Evolutionary conservation across 2,113 vertebrate species (phyloP).

Genomic region (Nycticebus coucang): DNA sequence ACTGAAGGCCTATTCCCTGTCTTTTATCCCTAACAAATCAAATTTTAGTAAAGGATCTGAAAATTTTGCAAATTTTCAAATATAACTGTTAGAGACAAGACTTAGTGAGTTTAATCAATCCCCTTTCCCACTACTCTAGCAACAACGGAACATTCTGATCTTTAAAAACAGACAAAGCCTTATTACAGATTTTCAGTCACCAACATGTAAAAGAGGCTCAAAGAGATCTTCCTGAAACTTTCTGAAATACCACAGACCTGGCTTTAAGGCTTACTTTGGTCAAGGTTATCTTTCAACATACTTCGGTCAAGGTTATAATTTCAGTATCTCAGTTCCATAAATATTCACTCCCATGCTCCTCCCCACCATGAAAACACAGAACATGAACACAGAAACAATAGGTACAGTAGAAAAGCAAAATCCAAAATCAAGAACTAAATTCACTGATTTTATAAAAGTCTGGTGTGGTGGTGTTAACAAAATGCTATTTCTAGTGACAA

Average conservation of each 20-base stretch:
- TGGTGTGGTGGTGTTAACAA: not conserved
- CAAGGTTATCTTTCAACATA: not conserved
- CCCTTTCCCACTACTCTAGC: not conserved
- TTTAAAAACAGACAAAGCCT: not conserved
- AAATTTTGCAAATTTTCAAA: not conserved
- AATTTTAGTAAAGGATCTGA: not conserved
- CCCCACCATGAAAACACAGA: not conserved
- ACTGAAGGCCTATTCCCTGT: not conserved
- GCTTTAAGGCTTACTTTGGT: not conserved
- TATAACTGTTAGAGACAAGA: not conserved
- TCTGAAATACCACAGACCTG: not conserved
- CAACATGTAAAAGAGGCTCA: not conserved
- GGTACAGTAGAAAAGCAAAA: not conserved
- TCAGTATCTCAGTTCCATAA: not conserved
- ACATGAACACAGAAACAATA: not conserved
- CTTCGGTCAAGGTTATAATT: not conserved
- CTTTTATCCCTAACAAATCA: slow-evolving; percentile 38
- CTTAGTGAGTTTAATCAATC: not conserved
- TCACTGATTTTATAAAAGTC: not conserved
- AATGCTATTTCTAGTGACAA: not conserved
- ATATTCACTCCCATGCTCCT: not conserved
- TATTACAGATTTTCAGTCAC: not conserved
- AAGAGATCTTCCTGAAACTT: not conserved
- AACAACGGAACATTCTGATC: not conserved
- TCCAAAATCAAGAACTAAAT: not conserved